A percentile compares a stretch with the other conserved stretches of the same genome.
Evolutionary conservation across 2,797 vertebrate genomes (phyloP).

Genomic region (Limnodromus scolopaceus): DNA sequence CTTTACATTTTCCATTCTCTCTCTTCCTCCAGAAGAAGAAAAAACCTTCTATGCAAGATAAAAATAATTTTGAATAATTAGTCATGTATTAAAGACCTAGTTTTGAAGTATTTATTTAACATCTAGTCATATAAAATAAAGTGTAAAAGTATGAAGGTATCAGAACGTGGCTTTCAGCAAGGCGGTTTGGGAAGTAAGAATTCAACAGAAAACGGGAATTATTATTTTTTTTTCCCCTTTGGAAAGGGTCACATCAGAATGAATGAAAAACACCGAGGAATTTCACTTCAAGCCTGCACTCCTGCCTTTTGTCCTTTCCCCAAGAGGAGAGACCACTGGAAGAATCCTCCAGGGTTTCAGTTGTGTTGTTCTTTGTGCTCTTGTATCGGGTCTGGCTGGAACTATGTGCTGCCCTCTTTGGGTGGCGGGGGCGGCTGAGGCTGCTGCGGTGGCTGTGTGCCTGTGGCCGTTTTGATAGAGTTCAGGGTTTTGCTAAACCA

Average conservation of each 20-base stretch:
- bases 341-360: constrained; percentile 15
- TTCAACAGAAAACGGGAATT: constrained; percentile 63
- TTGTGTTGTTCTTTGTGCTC: constrained; percentile 76
- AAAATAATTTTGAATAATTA: constrained; percentile 73
- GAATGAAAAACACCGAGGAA: constrained; percentile 70
- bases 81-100: constrained; percentile 72
- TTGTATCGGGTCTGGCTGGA: constrained; percentile 29
- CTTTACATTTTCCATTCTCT: background rate
- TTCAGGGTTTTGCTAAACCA: constrained; percentile 99
- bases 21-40: constrained; percentile 37
- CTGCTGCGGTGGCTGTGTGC: constrained; percentile 74
- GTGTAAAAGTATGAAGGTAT: constrained; percentile 72
- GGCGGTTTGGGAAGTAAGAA: constrained; percentile 69
- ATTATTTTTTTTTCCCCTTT: constrained; percentile 6
- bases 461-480: constrained; percentile 92
- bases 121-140: constrained; percentile 79
- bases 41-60: constrained; percentile 69
- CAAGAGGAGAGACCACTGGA: constrained; percentile 46
- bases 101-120: constrained; percentile 75
- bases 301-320: constrained; percentile 60
- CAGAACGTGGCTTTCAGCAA: constrained; percentile 68
- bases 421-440: constrained; percentile 81
- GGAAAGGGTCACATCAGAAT: constrained; percentile 61
- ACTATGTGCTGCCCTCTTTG: constrained; percentile 89
- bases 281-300: constrained; percentile 67